Evolutionary conservation across 1,140 invertebrate genomes (phyloP), one percentile per base, ranked within the genome.

Genomic region (Popillia japonica): DNA sequence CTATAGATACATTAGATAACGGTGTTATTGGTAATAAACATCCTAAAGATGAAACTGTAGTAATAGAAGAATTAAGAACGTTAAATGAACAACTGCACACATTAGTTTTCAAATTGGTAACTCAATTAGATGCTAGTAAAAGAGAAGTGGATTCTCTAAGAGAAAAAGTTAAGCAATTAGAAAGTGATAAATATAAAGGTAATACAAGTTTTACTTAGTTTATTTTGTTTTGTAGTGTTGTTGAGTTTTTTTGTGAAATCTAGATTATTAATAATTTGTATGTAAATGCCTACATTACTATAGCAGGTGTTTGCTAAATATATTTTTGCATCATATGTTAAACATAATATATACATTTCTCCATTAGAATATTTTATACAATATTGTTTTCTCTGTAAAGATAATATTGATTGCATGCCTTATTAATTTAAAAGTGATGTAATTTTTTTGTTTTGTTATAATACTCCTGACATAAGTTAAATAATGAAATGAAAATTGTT

Each of bases 11-110:
- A 76, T 81, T 80, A 84, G 6, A 87, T 86, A 78, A 80, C n/a
- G 79, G 86, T 6, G 81, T 85, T 23, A 84, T 86, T 80, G 87
- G 86, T 3, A 88, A 85, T 59, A 91, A 90, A 82, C 86, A 86
- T 80, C 90, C 90, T 2, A 92, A 92, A 85, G 88, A 89, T 59
- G 88, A 90, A 8, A 83, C 85, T 72, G 88, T 83, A 40, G 89
- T 92, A 42, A 88, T 92, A 72, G 91, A 93, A 84, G 91, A 92
- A 84, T 84, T 93, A 42, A 87, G 88, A 81, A 90, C 87, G 64
- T 84, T 90, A 1, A 92, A 90, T 82, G 87, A 89, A 72, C 90
- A 91, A 81, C 82, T 92, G 23, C 86, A 90, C 79, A 87, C 87
- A 14, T 86, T 91, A 41, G 87, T 92, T 20, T 88, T 88, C 27